These are phyloP conservation scores for Lochmaea crataegi DNA, from an alignment of 2,888 invertebrate genomes.

Conservation along the genomic window DNA sequence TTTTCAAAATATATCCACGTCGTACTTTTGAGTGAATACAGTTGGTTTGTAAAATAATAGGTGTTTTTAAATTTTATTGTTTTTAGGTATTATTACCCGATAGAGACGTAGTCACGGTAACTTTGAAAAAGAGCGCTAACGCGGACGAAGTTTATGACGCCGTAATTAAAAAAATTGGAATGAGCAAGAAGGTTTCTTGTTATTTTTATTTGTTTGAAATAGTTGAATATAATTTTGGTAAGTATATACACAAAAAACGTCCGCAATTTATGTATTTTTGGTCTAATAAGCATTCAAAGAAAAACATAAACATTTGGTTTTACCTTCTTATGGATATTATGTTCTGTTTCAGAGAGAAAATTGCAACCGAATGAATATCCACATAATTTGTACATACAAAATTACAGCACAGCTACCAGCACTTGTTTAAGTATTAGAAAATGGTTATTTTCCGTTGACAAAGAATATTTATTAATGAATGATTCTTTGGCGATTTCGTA, in stretches of 20 bases:
- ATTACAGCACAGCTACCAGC: constrained; percentile 97
- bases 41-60: background rate
- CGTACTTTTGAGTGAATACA: background rate
- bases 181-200: constrained; percentile 84
- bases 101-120: constrained; percentile 88
- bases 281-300: too few species aligned
- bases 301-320: too few species aligned
- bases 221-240: constrained; percentile 96
- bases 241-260: constrained; percentile 58
- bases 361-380: constrained; percentile 94
- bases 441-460: constrained; percentile 85
- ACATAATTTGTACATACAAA: constrained; percentile 98
- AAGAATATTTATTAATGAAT: constrained; percentile 74
- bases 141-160: constrained; percentile 92
- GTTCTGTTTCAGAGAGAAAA: constrained; percentile 81
- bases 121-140: constrained; percentile 87
- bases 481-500: constrained; percentile 83
- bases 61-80: constrained; percentile 22
- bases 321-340: too few species aligned
- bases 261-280: too few species aligned
- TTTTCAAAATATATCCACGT: background rate
- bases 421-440: constrained; percentile 91
- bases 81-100: constrained; percentile 85
- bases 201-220: constrained; percentile 98
- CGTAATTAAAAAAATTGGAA: constrained; percentile 84